phyloP scores from a whole-genome alignment of 2,113 vertebrate species.

The Motacilla alba region DNA sequence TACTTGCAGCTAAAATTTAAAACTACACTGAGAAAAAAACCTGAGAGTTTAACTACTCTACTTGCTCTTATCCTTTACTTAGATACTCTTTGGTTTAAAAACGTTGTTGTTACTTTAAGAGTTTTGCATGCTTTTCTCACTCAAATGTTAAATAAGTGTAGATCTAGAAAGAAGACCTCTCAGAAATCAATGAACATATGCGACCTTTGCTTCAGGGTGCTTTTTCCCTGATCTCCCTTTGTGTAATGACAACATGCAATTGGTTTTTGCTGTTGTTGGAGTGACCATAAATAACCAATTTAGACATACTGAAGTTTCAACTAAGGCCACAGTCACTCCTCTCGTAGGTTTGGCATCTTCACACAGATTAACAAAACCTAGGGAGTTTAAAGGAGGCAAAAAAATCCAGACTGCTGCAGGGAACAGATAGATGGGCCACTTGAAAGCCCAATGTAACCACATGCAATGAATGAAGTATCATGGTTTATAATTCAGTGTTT shows the following conservation, averaged over 20 bases:
- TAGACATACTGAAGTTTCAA: not conserved
- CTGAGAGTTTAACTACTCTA: not conserved
- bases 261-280: not conserved
- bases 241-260: not conserved
- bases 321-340: not conserved
- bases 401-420: not conserved
- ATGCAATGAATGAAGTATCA: not conserved
- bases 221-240: not conserved
- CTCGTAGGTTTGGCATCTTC: fast-evolving
- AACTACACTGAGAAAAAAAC: not conserved
- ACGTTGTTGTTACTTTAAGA: not conserved
- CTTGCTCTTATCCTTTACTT: not conserved
- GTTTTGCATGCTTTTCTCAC: not conserved
- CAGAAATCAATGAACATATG: not conserved
- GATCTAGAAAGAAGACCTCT: not conserved
- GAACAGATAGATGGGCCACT: not conserved
- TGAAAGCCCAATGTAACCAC: not conserved
- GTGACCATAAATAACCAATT: not conserved
- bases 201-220: not conserved
- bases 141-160: not conserved
- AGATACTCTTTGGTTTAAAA: not conserved
- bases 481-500: not conserved
- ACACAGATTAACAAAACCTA: not conserved
- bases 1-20: not conserved
- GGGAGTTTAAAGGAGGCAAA: not conserved